Conservation (phyloP, 2,797 vertebrate genomes). For the Peromyscus eremicus region DNA sequence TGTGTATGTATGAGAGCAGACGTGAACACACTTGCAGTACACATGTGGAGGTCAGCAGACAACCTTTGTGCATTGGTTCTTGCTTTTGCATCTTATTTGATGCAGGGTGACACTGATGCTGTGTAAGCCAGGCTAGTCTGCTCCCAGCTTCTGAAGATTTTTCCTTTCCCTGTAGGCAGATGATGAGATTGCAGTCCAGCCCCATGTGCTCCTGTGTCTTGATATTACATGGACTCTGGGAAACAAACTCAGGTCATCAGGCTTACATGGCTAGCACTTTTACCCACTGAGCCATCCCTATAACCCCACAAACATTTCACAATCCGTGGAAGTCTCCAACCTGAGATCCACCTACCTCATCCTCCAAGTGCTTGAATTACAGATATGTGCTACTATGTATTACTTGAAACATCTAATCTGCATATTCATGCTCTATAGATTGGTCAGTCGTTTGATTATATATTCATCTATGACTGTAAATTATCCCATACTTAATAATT, state of each 20-base stretch:
- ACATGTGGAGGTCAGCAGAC: not conserved
- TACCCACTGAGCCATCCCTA: not conserved
- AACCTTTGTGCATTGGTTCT: not conserved
- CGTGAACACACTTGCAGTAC: not conserved
- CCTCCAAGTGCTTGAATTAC: not conserved
- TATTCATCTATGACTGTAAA: not conserved
- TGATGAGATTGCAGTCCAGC: not conserved
- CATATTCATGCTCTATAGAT: not conserved
- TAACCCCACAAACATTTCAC: not conserved
- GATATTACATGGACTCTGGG: not conserved
- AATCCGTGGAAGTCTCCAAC: not conserved
- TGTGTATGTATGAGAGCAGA: not conserved
- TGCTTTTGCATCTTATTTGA: not conserved
- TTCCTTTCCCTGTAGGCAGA: not conserved
- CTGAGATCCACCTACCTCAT: too few relatives aligned
- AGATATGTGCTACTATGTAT: too few relatives aligned
- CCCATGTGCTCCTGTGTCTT: not conserved
- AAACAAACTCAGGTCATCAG: not conserved
- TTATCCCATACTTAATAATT: not conserved
- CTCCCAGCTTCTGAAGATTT: not conserved
- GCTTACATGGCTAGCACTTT: not conserved
- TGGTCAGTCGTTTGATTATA: not conserved
- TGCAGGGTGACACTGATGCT: not conserved
- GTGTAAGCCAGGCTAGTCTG: not conserved
- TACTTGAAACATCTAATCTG: not conserved